Evolutionary conservation across 2,888 invertebrate species (phyloP).

Genomic region (Liopterus haemorrhoidalis): DNA sequence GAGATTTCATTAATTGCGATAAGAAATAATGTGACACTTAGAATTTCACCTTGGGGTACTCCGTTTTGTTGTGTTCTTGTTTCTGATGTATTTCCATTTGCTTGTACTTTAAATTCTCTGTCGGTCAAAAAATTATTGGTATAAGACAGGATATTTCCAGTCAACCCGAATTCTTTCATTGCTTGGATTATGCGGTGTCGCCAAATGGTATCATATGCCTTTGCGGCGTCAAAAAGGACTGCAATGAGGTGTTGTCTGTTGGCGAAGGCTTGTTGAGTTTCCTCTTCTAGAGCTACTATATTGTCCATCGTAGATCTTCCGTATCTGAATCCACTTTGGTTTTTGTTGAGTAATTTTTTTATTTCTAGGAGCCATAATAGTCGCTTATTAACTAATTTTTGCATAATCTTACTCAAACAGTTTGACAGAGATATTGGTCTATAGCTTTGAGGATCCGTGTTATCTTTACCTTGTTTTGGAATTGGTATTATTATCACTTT

Average conservation of each 20-base stretch:
- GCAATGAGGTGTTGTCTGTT: slow-evolving; percentile 25
- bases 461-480: slow-evolving; percentile 3
- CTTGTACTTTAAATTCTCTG: slow-evolving; percentile 5
- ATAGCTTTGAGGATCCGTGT: slow-evolving; percentile 3
- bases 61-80: slow-evolving; percentile 6
- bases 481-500: slow-evolving; percentile 13
- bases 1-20: slow-evolving; percentile 11
- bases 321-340: slow-evolving; percentile 26
- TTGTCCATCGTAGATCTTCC: slow-evolving; percentile 24
- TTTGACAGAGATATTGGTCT: slow-evolving; percentile 18
- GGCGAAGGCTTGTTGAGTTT: slow-evolving; percentile 22
- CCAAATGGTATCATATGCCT: slow-evolving; percentile 28
- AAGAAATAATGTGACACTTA: slow-evolving; percentile 11
- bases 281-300: slow-evolving; percentile 21
- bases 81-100: slow-evolving; percentile 1
- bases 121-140: slow-evolving; percentile 5
- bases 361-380: slow-evolving; percentile 22
- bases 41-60: slow-evolving; percentile 10
- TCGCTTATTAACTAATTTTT: slow-evolving; percentile 14
- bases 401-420: slow-evolving; percentile 13
- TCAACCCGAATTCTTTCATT: slow-evolving; percentile 13
- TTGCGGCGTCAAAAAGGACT: slow-evolving; percentile 26
- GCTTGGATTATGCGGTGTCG: slow-evolving; percentile 21
- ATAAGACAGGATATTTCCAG: slow-evolving; percentile 1
- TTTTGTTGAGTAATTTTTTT: slow-evolving; percentile 18